Evolutionary conservation across 2,113 vertebrate species (phyloP).

Genomic region (Montifringilla adamsi): DNA sequence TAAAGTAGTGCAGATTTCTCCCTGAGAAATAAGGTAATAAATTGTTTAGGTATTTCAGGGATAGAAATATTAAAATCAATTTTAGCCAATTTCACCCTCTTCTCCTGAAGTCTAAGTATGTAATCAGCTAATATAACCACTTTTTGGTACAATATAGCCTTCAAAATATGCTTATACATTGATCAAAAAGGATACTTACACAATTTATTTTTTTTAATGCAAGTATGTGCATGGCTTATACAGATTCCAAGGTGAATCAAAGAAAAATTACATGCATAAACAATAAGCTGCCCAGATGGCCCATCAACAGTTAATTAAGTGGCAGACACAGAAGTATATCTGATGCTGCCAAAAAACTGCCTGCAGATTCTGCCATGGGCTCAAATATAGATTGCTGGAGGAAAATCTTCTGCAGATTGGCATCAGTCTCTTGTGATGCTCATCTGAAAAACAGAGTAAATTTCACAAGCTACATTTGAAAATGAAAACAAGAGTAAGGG

Average conservation of each 20-base stretch:
- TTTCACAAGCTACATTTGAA: slow-evolving; percentile 23
- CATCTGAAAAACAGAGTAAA: slow-evolving; percentile 14
- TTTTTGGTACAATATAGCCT: not conserved
- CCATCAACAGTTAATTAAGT: slow-evolving; percentile 64
- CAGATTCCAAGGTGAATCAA: slow-evolving; percentile 33
- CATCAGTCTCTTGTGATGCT: not conserved
- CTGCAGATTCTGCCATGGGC: not conserved
- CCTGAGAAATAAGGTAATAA: not conserved
- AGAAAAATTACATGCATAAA: slow-evolving; percentile 27
- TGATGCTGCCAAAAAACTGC: slow-evolving; percentile 7
- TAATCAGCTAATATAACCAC: not conserved
- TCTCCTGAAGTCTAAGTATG: not conserved
- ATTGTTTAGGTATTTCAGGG: not conserved
- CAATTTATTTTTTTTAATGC: not conserved
- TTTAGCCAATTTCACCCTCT: not conserved
- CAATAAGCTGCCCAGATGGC: slow-evolving; percentile 40
- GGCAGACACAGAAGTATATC: slow-evolving; percentile 13
- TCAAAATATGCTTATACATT: not conserved
- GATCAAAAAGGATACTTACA: not conserved
- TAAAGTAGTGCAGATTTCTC: not conserved
- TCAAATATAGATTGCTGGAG: slow-evolving; percentile 19
- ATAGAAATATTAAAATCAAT: not conserved
- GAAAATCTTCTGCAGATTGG: not conserved
- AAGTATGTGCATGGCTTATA: not conserved
- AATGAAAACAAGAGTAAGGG: slow-evolving; percentile 4